Evolutionary conservation across 2,797 vertebrate genomes (phyloP).

Genomic region (Pipistrellus kuhlii): DNA sequence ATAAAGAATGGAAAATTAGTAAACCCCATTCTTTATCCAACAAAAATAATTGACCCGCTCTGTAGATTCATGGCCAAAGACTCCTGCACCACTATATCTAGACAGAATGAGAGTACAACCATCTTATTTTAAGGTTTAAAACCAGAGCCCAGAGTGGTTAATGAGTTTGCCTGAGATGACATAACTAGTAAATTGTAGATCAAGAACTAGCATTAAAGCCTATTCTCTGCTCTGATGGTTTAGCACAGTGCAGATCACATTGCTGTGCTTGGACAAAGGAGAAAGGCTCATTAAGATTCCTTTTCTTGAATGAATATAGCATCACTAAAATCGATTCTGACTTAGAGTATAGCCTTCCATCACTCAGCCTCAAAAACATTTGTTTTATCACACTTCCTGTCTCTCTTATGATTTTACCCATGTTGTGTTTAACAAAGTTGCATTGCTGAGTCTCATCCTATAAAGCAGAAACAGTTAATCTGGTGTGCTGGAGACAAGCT

Average conservation of each 20-base stretch:
- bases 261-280: not conserved
- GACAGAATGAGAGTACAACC: not conserved
- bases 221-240: not conserved
- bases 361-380: constrained; percentile 15
- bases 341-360: not conserved
- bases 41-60: constrained; percentile 42
- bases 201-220: not conserved
- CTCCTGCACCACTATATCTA: not conserved
- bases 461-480: not conserved
- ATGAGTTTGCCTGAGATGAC: not conserved
- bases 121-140: not conserved
- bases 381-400: not conserved
- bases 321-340: not conserved
- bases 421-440: not conserved
- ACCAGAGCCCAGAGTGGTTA: not conserved
- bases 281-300: not conserved
- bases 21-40: not conserved
- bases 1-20: not conserved
- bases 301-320: not conserved
- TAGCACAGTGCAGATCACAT: not conserved
- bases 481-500: not conserved
- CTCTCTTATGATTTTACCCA: constrained; percentile 1
- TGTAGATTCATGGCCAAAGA: constrained; percentile 8
- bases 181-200: not conserved
- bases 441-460: not conserved